Base-by-base conservation (phyloP, 2,113 vertebrate species). In the Oreochromis niloticus region DNA sequence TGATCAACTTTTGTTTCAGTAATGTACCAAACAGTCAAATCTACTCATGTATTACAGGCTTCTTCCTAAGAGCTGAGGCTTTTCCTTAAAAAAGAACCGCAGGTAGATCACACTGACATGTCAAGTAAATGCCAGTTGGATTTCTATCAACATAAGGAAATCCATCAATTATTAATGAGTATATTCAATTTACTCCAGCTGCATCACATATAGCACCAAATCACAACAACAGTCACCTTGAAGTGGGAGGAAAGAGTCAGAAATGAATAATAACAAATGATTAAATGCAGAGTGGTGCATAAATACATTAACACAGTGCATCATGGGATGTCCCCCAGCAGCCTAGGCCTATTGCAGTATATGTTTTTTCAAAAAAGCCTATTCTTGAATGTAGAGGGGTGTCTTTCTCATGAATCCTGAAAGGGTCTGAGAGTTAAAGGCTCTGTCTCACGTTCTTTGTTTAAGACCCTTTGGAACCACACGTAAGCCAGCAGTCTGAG, bases 1-100 rank as follows among this genome's bases (percentile, higher is more conserved):
- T 63, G 59, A 1, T 36, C 59, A 63, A 63, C 32, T 7, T 36
- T 17, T 59, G 9, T 34, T 63, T n/a, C 59, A 63, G 16, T 1
- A 0, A 63, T 12, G 17, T 36, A 19, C 61, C 1, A 66, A 66
- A 36, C 2, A 66, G 0, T 36, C 1, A 66, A 36, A 0, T 36
- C 32, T 66, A 36, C 0, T 63, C 24, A 57, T 59, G 56, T 59
- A 13, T 59, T 30, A 59, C 56, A 63, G 30, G 57, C 3, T 30
- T 30, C 27, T 32, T 59, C 27, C 56, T 59, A 0, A 9, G 27
- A 30, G 57, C 27, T 16, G 27, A 59, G 1, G 30, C 59, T 63
- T 63, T 63, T 63, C 32, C 59, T 63, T 63, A 19, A 61, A 63
- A 14, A 30, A 57, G 12, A 17, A 63, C 5, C 3, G 16, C 59